Base-by-base conservation (phyloP, 2,797 vertebrate species). In the Heteromormyrus szaboi region DNA sequence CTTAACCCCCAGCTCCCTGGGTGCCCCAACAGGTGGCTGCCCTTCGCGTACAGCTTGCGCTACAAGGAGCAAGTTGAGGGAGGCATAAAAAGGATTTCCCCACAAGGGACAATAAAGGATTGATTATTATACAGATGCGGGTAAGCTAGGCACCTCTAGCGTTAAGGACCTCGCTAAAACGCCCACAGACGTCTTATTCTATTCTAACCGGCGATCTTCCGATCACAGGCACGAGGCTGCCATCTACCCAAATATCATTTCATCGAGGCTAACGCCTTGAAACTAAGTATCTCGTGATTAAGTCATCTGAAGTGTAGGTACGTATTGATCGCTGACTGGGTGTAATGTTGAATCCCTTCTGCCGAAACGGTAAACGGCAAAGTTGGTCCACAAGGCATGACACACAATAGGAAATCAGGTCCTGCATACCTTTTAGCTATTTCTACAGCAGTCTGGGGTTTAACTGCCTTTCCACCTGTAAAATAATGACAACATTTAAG, bases 341-440 rank as follows among this genome's bases (percentile, higher is more conserved):
- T 44, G 37, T 44, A 19, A 17, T 19, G 33, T 41, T 37, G 33
- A 19, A 44, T 6, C 12, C 33, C 68, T 76, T 41, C 17, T 76
- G 37, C 68, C 12, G 12, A 76, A 76, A 76, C 72, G 37, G 56
- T 59, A 22, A 76, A 76, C 68, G 6, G 54, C n/a, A 2, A 59
- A 72, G 65, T 33, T 72, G 65, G 11, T 14, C 65, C 65, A 14
- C 72, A 44, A 29, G 33, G 37, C 14, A 44, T 19, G 5, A n/a
- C 72, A 41, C 41, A 79, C 7, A 37, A 56, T 33, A 85, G 85
- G 12, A 54, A 87, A 65, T 25, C 50, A 86, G 85, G 37, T 87
- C 19, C 56, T 46, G 17, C 91, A 29, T 19, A 96, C 96, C 95
- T 94, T 91, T 89, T 94, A 1, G 93, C 95, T 89, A 94, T 94